These are phyloP conservation scores for Parotocinclus haroldoi DNA, from an alignment of 2,797 vertebrate species.

Conservation along the genomic window DNA sequence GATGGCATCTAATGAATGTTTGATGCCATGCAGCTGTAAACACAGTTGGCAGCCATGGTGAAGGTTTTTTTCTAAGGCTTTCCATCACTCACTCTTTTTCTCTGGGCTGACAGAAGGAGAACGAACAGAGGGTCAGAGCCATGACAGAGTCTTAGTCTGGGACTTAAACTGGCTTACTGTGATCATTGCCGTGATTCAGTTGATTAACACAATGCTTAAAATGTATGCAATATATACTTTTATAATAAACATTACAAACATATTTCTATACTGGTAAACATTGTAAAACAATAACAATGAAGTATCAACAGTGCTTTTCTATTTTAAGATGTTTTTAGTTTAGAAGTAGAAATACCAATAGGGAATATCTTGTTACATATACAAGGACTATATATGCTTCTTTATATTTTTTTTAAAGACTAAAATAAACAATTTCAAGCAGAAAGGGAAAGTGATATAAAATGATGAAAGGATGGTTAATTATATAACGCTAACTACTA, in stretches of 20 bases:
- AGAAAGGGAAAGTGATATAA: too few species aligned
- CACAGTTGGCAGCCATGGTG: conserved; percentile 75
- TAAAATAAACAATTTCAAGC: too few species aligned
- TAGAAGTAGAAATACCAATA: too few species aligned
- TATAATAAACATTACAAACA: too few species aligned
- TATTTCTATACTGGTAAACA: conserved; percentile 38
- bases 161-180: conserved; percentile 64
- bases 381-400: too few species aligned
- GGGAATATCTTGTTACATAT: too few species aligned
- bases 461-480: too few species aligned
- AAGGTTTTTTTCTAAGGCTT: conserved; percentile 41
- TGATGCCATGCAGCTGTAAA: conserved; percentile 78
- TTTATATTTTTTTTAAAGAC: too few species aligned
- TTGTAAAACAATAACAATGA: background rate
- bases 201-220: conserved; percentile 59
- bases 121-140: conserved; percentile 64
- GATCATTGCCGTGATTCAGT: conserved; percentile 59
- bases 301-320: conserved; percentile 7
- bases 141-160: conserved; percentile 36
- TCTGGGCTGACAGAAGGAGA: conserved; percentile 64
- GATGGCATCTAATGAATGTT: conserved; percentile 81
- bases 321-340: too few species aligned
- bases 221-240: too few species aligned
- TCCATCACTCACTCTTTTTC: conserved; percentile 20
- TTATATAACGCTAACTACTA: too few species aligned